phyloP scores from a whole-genome alignment of 1,140 invertebrate genomes.

The Zaprionus lachaisei region DNA sequence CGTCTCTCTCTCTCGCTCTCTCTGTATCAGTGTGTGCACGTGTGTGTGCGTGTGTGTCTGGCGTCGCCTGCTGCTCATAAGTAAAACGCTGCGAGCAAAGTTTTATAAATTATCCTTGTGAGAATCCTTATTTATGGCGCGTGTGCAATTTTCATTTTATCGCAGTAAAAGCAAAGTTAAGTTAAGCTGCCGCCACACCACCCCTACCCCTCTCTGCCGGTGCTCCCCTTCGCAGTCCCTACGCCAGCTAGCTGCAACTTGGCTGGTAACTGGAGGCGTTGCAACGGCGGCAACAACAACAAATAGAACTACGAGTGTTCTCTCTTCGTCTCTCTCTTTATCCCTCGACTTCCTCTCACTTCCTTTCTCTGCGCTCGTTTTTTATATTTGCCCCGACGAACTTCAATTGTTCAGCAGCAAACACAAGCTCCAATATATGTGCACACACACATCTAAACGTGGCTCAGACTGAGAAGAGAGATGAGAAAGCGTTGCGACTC shows the following conservation, averaged over 20 bases:
- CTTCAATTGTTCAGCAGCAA: slow-evolving; percentile 76
- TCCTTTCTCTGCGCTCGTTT: slow-evolving; percentile 50
- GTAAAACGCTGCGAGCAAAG: slow-evolving; percentile 82
- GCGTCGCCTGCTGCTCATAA: slow-evolving; percentile 78
- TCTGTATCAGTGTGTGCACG: not conserved
- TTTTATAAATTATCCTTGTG: slow-evolving; percentile 85
- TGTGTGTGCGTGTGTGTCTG: slow-evolving; percentile 54
- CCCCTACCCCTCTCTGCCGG: not conserved
- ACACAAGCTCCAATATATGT: slow-evolving; percentile 44
- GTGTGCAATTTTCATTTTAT: slow-evolving; percentile 85
- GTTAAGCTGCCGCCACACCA: slow-evolving; percentile 65
- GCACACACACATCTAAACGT: slow-evolving; percentile 6
- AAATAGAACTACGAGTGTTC: slow-evolving; percentile 5
- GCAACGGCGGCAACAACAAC: slow-evolving; percentile 53
- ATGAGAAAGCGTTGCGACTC: slow-evolving; percentile 21
- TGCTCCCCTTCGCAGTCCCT: not conserved
- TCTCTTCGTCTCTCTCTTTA: not conserved
- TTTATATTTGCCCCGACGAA: slow-evolving; percentile 72
- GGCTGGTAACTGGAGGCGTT: slow-evolving; percentile 72
- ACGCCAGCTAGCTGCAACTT: slow-evolving; percentile 55
- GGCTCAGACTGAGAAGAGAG: not conserved
- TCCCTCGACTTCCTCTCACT: slow-evolving; percentile 12
- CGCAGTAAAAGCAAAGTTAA: slow-evolving; percentile 84
- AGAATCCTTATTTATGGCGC: slow-evolving; percentile 84
- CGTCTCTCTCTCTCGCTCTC: slow-evolving; percentile 1